Base-by-base conservation (phyloP, 2,797 vertebrate genomes). In the Spinibarbus caldwelli region DNA sequence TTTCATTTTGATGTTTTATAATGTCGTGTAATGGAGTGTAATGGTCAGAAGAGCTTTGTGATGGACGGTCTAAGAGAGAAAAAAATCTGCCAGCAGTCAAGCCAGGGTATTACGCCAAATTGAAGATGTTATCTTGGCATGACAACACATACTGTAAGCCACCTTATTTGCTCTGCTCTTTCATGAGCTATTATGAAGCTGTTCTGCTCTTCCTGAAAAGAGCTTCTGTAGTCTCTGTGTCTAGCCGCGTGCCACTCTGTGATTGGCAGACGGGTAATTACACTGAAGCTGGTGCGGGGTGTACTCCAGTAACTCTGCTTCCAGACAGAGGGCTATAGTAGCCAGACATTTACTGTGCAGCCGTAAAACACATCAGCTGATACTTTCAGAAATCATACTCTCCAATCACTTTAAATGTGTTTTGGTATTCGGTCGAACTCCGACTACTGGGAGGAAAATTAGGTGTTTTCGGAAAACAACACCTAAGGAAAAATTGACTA, bases 291-390 rank as follows among this genome's bases (percentile, higher is more conserved):
- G 72, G 26, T 14, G 29, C 1, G 1, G 45, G 6, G 43, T 31
- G 43, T 31, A 8, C 54, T 10, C 31, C 43, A 57, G 66, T 31
- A 82, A 66, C 83, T 75, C 47, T 83, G 41, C 41, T 66, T 77
- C 14, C 57, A 59, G n/a, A 49, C 34, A 9, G 64, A 64, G 49
- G 43, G 10, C 47, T 10, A 19, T 14, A 59, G 67, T 64, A 79
- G 82, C 45, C 49, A 19, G 76, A 84, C 83, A 85, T 88, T 85
- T 87, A 62, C 76, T 83, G 36, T 72, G 52, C 43, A 43, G 66
- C 49, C 49, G 15, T 45, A 57, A 72, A 83, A 71, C 75, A 19
- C 45, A 78, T 72, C 49, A 67, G 64, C 80, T 78, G 67, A 78
- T 76, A 0, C 72, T 19, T 68, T 54, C 47, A 78, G 68, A 80